These are phyloP conservation scores for Auanema freiburgensis DNA, from an alignment of 2,888 invertebrate species.

Conservation along the genomic window DNA sequence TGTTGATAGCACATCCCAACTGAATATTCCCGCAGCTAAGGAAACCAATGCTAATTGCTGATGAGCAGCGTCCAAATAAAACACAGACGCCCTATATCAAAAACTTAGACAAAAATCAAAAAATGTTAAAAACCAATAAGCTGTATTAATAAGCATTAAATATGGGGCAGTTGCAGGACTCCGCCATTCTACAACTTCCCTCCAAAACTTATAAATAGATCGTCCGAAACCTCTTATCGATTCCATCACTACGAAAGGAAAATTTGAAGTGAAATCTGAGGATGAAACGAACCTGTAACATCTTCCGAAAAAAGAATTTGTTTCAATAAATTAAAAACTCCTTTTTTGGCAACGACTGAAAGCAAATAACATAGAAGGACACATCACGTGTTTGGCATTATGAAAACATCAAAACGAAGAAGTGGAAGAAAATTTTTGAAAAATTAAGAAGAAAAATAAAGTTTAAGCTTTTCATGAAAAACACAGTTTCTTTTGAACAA, in stretches of 20 bases:
- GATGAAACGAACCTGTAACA: too few relatives aligned
- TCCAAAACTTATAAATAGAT: slow-evolving; percentile 9
- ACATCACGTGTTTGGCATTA: too few relatives aligned
- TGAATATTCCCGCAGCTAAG: slow-evolving; percentile 41
- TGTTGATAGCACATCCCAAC: slow-evolving; percentile 55
- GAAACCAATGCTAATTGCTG: slow-evolving; percentile 40
- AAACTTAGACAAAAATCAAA: slow-evolving; percentile 8
- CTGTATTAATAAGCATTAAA: slow-evolving; percentile 52
- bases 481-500: too few relatives aligned
- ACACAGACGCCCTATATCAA: slow-evolving; percentile 35
- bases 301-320: too few relatives aligned
- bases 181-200: slow-evolving; percentile 49
- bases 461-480: too few relatives aligned
- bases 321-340: too few relatives aligned
- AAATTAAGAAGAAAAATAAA: too few relatives aligned
- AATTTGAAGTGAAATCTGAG: too few relatives aligned
- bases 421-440: too few relatives aligned
- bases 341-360: too few relatives aligned
- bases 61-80: slow-evolving; percentile 39
- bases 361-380: too few relatives aligned
- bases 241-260: slow-evolving; percentile 10
- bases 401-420: too few relatives aligned
- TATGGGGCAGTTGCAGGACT: slow-evolving; percentile 53
- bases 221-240: slow-evolving; percentile 4
- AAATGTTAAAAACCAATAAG: slow-evolving; percentile 47